Conservation (phyloP, 35 echinoderm and acorn worm genomes). For the Strongylocentrotus purpuratus region DNA sequence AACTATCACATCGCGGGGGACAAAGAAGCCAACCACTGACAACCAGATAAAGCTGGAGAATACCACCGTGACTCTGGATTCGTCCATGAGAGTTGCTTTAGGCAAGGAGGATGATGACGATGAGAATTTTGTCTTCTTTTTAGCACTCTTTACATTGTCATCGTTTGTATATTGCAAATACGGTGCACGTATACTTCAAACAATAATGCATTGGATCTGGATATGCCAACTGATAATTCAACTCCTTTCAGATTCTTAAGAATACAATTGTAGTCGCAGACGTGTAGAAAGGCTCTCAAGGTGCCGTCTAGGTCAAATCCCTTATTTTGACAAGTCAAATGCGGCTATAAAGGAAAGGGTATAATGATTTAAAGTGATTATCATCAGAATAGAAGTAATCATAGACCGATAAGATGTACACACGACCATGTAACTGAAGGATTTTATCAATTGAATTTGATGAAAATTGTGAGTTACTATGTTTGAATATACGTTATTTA, state of each 20-base stretch:
- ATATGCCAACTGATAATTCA: not conserved
- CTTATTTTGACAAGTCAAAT: too few species aligned
- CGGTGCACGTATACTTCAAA: not conserved
- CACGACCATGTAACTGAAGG: too few species aligned
- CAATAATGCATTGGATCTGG: not conserved
- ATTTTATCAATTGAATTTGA: too few species aligned
- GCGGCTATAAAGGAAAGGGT: too few species aligned
- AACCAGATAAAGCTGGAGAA: not conserved
- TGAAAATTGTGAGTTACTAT: too few species aligned
- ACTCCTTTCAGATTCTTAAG: not conserved
- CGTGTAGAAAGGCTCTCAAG: too few species aligned
- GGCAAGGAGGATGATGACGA: not conserved
- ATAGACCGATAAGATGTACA: too few species aligned
- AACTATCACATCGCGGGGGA: not conserved
- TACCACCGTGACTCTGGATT: not conserved
- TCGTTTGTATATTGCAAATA: not conserved
- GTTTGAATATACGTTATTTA: too few species aligned
- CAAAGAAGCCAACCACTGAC: not conserved
- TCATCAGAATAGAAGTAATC: too few species aligned
- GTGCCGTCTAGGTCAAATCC: too few species aligned
- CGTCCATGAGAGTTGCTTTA: not conserved
- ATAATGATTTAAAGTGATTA: too few species aligned
- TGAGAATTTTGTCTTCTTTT: not conserved
- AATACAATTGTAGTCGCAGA: not conserved
- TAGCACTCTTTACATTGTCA: not conserved